Evolutionary conservation across 2,113 vertebrate genomes (phyloP).

Genomic region (Pimephales promelas): DNA sequence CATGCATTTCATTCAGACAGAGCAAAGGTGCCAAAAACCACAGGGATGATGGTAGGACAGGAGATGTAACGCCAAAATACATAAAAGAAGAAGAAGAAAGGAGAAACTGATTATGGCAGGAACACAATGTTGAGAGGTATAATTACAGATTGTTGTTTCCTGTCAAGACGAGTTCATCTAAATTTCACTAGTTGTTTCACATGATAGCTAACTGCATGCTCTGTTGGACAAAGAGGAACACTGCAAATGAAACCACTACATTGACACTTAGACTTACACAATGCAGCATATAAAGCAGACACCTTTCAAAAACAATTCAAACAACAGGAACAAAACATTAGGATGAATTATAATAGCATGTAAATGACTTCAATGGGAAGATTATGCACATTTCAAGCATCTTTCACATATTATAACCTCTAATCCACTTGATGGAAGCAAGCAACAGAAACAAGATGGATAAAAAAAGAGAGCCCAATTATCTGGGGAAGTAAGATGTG

Average conservation of each 20-base stretch:
- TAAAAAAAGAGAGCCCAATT: constrained; percentile 42
- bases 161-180: not conserved
- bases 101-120: not conserved
- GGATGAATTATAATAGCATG: constrained; percentile 22
- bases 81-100: not conserved
- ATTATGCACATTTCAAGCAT: constrained; percentile 49
- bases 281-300: constrained; percentile 23
- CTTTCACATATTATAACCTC: constrained; percentile 36
- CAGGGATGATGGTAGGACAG: constrained; percentile 13
- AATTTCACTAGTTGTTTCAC: constrained; percentile 1
- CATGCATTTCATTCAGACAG: constrained; percentile 21
- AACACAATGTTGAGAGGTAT: constrained; percentile 7
- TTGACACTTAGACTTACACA: constrained; percentile 32
- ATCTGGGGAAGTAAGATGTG: constrained; percentile 54
- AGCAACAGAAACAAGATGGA: constrained; percentile 45
- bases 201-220: constrained; percentile 16
- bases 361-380: constrained; percentile 27
- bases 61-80: not conserved
- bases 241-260: constrained; percentile 29
- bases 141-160: constrained; percentile 14
- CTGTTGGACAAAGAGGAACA: not conserved
- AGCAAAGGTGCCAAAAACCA: constrained; percentile 17
- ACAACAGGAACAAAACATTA: constrained; percentile 16
- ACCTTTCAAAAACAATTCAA: constrained; percentile 9
- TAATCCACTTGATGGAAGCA: constrained; percentile 42